phyloP scores from a whole-genome alignment of 2,888 invertebrate species.

The Drosophila pegasa region DNA sequence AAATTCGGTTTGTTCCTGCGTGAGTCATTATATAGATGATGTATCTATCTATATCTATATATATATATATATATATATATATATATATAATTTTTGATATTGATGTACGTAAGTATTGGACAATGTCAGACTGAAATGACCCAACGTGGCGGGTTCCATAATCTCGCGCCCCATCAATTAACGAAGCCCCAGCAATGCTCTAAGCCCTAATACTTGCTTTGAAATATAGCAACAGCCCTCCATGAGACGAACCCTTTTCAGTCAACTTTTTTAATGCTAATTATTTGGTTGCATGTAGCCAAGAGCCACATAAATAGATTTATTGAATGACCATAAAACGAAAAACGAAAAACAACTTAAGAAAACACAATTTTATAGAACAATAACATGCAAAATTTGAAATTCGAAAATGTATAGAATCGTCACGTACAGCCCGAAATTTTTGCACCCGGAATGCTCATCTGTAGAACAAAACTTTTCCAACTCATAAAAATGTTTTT shows the following conservation, averaged over 20 bases:
- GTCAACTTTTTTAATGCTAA: conserved; percentile 44
- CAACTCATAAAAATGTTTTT: conserved; percentile 36
- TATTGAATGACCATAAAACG: conserved; percentile 59
- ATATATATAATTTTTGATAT: background rate
- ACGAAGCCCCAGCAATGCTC: conserved; percentile 45
- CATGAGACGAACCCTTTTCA: conserved; percentile 15
- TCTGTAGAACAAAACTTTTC: conserved; percentile 34
- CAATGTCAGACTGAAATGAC: conserved; percentile 7
- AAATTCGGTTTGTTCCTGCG: background rate
- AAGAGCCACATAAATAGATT: conserved; percentile 46
- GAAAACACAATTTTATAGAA: conserved; percentile 10
- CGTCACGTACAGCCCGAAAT: conserved; percentile 42
- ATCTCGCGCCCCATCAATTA: background rate
- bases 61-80: background rate
- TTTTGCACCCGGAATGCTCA: conserved; percentile 37
- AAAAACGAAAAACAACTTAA: conserved; percentile 11
- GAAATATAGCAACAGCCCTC: conserved; percentile 22
- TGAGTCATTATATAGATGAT: conserved; percentile 1
- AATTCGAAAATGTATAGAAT: conserved; percentile 25
- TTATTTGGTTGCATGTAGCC: conserved; percentile 72
- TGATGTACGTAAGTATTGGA: conserved; percentile 10
- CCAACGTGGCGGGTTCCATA: conserved; percentile 14
- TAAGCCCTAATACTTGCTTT: conserved; percentile 22
- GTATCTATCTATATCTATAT: background rate
- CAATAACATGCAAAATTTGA: conserved; percentile 27